Conservation (phyloP, 2,797 vertebrate genomes). For the Lerista edwardsae region DNA sequence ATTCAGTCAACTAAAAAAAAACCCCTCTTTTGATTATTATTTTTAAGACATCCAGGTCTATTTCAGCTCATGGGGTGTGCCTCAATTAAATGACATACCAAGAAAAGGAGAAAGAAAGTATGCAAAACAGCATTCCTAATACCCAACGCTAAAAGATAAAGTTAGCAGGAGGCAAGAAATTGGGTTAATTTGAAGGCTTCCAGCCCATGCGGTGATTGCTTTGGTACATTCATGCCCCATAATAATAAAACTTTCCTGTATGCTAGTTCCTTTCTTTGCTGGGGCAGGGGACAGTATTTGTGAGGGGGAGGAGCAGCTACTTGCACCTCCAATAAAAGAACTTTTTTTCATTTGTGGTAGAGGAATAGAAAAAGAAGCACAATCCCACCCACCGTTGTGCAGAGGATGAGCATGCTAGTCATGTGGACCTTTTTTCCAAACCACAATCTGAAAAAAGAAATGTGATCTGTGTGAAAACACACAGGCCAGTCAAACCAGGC, state of each 20-base stretch:
- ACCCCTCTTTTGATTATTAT: too few species aligned
- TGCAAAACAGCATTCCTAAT: conserved; percentile 41
- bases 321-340: conserved; percentile 73
- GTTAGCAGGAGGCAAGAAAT: conserved; percentile 55
- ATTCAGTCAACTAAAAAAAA: conserved; percentile 19
- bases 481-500: conserved; percentile 34
- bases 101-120: conserved; percentile 40
- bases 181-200: conserved; percentile 54
- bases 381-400: conserved; percentile 63
- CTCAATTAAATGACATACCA: conserved; percentile 51
- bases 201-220: conserved; percentile 44
- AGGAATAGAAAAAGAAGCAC: conserved; percentile 72
- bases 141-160: conserved; percentile 48
- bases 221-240: conserved; percentile 55
- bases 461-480: conserved; percentile 43
- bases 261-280: conserved; percentile 59
- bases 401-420: conserved; percentile 69
- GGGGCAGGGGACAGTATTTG: background rate
- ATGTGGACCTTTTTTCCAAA: conserved; percentile 71
- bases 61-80: conserved; percentile 52
- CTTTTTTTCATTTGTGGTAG: conserved; percentile 73
- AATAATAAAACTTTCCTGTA: conserved; percentile 66
- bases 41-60: conserved; percentile 6
- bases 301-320: conserved; percentile 56
- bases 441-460: conserved; percentile 72